Percentiles rank a stretch among this genome's conserved stretches.
These are phyloP conservation scores for Strix uralensis DNA, from an alignment of 2,113 vertebrate genomes.

Conservation along the genomic window DNA sequence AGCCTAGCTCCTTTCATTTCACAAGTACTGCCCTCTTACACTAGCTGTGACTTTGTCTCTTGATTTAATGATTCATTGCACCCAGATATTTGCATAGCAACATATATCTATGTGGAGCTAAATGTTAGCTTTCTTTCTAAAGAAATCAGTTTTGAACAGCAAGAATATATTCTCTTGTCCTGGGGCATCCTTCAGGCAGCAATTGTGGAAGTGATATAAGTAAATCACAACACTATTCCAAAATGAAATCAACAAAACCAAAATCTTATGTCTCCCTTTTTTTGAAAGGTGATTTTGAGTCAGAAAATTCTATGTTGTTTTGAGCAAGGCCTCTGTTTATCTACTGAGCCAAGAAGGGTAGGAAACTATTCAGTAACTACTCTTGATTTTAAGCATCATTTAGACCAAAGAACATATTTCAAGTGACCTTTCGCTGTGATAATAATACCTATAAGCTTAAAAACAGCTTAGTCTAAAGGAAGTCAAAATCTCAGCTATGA, in stretches of 20 bases:
- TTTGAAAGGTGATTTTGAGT: conserved; percentile 74
- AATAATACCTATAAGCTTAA: conserved; percentile 73
- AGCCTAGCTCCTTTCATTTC: conserved; percentile 6
- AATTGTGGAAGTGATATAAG: background rate
- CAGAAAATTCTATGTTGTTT: conserved; percentile 47
- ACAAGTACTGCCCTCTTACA: background rate
- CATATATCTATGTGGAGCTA: background rate
- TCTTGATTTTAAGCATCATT: conserved; percentile 74
- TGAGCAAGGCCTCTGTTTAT: conserved; percentile 48
- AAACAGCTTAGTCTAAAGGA: conserved; percentile 28
- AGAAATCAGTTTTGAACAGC: background rate
- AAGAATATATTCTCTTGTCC: background rate
- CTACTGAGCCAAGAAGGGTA: conserved; percentile 44
- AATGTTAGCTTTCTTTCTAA: background rate
- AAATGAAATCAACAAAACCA: conserved; percentile 46
- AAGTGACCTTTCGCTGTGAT: conserved; percentile 72
- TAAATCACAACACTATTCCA: conserved; percentile 11
- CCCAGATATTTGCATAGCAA: conserved; percentile 5
- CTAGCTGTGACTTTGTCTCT: conserved; percentile 30
- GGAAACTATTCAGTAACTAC: conserved; percentile 63
- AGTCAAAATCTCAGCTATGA: conserved; percentile 21
- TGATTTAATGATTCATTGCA: conserved; percentile 22
- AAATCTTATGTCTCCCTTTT: background rate
- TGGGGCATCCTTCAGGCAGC: background rate
- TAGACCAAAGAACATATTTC: conserved; percentile 73